These are phyloP conservation scores for Gadopsis marmoratus DNA, from an alignment of 2,797 vertebrate genomes.

Conservation along the genomic window DNA sequence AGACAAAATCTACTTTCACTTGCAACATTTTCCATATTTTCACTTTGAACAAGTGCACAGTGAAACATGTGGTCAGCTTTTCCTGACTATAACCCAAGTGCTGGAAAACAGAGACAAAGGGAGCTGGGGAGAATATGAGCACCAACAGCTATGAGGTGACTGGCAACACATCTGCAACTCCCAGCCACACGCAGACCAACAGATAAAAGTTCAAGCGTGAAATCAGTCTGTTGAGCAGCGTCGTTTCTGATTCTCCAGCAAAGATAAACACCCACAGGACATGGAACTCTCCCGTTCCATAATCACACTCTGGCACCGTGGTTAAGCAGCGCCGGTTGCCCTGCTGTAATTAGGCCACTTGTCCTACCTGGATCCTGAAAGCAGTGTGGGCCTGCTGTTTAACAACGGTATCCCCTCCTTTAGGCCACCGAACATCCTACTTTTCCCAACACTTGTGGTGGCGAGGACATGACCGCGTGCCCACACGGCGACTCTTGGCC, in stretches of 20 bases:
- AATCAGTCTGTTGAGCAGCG: not conserved
- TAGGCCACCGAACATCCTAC: conserved; percentile 58
- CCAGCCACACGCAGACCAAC: conserved; percentile 3
- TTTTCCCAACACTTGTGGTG: conserved; percentile 68
- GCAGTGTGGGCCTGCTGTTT: conserved; percentile 62
- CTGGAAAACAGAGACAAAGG: conserved; percentile 7
- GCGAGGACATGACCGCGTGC: conserved; percentile 59
- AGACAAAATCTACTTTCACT: conserved; percentile 9
- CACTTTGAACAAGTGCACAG: conserved; percentile 3
- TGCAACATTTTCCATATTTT: not conserved
- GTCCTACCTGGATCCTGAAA: conserved; percentile 66
- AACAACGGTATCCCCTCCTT: conserved; percentile 51
- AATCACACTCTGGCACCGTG: conserved; percentile 63
- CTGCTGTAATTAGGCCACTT: conserved; percentile 72
- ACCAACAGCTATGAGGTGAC: conserved; percentile 9
- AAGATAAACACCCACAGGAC: conserved; percentile 47
- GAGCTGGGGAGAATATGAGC: not conserved
- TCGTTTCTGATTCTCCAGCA: conserved; percentile 9
- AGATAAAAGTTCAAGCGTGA: conserved; percentile 29
- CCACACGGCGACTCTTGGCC: conserved; percentile 13
- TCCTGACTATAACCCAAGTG: not conserved
- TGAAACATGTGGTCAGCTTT: conserved; percentile 22
- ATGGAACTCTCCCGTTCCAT: conserved; percentile 44
- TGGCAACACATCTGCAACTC: conserved; percentile 34
- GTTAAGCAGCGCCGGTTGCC: conserved; percentile 61